Evolutionary conservation across 2,113 vertebrate genomes (phyloP), one percentile per base, ranked within the genome.

Genomic region (Marcusenius ussheri): DNA sequence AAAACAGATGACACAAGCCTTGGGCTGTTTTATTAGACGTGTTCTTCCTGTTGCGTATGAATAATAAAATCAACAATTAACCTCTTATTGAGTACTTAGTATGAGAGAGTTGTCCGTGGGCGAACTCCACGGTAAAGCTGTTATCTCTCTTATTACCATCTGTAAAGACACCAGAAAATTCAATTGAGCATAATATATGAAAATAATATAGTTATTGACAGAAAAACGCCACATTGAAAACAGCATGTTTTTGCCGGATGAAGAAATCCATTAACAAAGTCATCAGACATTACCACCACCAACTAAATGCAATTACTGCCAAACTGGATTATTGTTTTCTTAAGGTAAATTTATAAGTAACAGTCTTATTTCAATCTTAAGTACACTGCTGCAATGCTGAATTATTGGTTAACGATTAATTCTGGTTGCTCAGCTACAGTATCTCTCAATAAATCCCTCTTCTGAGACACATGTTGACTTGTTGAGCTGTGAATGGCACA

Each of bases 241-340:
- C 83, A 46, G 45, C 45, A 47, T 84, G 83, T 56, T 5, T 87
- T 87, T 39, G 50, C 50, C 17, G 13, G 47, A 53, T 35, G 47
- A 87, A 53, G 85, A 50, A 50, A 87, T 53, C 50, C 47, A 53
- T 50, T 87, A 56, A 87, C 15, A 50, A 17, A 87, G n/a, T 51
- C n/a, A 19, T 51, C 49, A 27, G 5, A 87, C 13, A 87, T 85
- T 47, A 50, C 46, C 47, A 49, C 21, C 21, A 24, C 83, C 83
- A 31, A 49, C 27, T 85, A 46, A 50, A 85, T 85, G 24, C 93
- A 94, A 93, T 93, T 94, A 93, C 90, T 86, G 10, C 45, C 19
- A 85, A 24, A 49, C 21, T 49, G 39, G 39, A 47, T 53, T 53
- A 53, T 53, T 53, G 39, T 84, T 84, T 83, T 42, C 80, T 46